These are phyloP conservation scores for Mythimna pallens DNA, from an alignment of 2,888 invertebrate species.

Conservation along the genomic window DNA sequence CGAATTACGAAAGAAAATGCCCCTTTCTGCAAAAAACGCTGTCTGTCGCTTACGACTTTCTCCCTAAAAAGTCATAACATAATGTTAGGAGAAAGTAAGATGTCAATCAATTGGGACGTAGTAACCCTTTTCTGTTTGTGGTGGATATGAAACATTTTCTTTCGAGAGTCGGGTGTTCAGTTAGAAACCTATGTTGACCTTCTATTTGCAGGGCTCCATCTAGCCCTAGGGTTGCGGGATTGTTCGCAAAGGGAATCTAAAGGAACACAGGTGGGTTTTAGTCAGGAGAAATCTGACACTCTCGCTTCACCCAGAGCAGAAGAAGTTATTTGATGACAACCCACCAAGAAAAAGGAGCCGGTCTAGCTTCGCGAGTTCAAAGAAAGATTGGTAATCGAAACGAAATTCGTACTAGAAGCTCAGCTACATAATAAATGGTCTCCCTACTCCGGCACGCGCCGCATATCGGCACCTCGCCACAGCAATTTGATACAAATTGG, in stretches of 20 bases:
- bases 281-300: too few relatives aligned
- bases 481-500: conserved; percentile 58
- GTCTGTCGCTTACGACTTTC: too few relatives aligned
- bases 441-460: conserved; percentile 24
- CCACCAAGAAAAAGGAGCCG: too few relatives aligned
- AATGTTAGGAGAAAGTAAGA: not conserved
- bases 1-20: too few relatives aligned
- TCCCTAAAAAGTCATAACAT: not conserved
- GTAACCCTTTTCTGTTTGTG: not conserved
- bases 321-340: too few relatives aligned
- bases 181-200: not conserved
- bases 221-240: too few relatives aligned
- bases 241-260: too few relatives aligned
- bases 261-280: too few relatives aligned
- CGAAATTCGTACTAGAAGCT: not conserved
- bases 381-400: not conserved
- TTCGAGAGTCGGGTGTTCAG: not conserved
- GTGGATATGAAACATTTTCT: too few relatives aligned
- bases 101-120: not conserved
- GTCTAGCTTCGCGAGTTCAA: not conserved
- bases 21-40: too few relatives aligned
- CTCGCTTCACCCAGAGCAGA: too few relatives aligned
- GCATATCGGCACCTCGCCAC: conserved; percentile 47
- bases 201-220: not conserved
- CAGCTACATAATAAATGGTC: not conserved